Evolutionary conservation across 2,888 invertebrate genomes (phyloP), one percentile per base, ranked within the genome.

Genomic region (Pachymerium ferrugineum): DNA sequence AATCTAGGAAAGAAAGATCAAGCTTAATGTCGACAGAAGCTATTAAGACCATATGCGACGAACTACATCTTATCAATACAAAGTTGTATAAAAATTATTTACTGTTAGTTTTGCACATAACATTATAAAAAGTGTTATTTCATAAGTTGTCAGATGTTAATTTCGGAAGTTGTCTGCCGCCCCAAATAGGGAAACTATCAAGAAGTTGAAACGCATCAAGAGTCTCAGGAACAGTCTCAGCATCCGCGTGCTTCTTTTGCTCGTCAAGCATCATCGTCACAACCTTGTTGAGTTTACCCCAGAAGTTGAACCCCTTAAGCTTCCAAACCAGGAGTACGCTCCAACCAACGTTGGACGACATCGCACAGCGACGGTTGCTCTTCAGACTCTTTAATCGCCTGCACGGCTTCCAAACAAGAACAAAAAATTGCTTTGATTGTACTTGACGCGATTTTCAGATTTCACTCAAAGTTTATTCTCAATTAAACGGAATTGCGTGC

Each of bases 301-400:
- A 97, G 84, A 98, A 98, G 82, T 95, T 90, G 80, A 96, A 97
- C 1, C 91, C 93, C 5, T 79, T 77, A n/a, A 0, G 87, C 84
- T 80, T 93, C 92, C 25, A 97, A 85, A 0, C 97, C 97, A 0
- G 98, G 98, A 0, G 97, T 97, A 67, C 97, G 86, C 79, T 95
- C 95, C 76, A 98, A 83, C 98, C 98, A 98, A 68, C 80, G 78
- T n/a, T n/a, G 91, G 28, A 99, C 91, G 29, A 98, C 85, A 73
- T 89, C 89, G 42, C 92, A 86, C 5, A 99, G 86, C 0, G 96
- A 93, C 0, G 93, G 94, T 78, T 94, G 92, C 5, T 85, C 85
- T 82, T 95, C 92, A 0, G 95, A 95, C 77, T 86, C 85, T 38
- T 89, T 85, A 38, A 86, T 84, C 70, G 83, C 82, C 72, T 87